Base-by-base conservation (phyloP, 2,888 invertebrate genomes). In the Strigamia maritima region DNA sequence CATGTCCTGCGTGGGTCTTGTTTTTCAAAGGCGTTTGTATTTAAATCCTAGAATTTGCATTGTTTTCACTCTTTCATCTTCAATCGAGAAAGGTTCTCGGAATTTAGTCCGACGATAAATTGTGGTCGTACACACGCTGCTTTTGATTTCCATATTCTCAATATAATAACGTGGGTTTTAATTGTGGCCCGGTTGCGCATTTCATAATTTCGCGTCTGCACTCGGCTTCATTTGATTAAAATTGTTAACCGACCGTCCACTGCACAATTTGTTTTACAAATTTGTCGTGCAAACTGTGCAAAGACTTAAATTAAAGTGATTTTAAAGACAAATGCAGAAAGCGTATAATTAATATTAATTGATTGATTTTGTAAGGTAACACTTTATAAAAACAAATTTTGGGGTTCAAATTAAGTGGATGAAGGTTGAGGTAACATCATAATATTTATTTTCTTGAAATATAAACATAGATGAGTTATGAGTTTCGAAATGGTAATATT, bases 241-340 rank as follows among this genome's bases (percentile, higher is more conserved):
- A 60, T 60, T 60, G 60, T 60, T 60, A 19, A 60, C 60, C 60
- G 60, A 60, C 60, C 60, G 60, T 60, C 60, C 60, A 60, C 60
- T 60, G 19, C 60, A 60, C 60, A 60, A 60, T 60, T 60, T 60
- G 60, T 60, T 60, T 19, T 12, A 60, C 60, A 60, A 60, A 60
- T 60, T 60, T 60, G 60, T 60, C 60, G 60, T 22, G 60, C 24
- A 14, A 44, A n/a, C 44, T 16, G 14, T 44, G 16, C 44, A 44
- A n/a, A n/a, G 60, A 60, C 22, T n/a, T 60, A 22, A 60, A 24
- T 60, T 60, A 60, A 60, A 60, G 24, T 22, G 24, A 22, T 6
- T 0, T 19, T 60, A 19, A 22, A 60, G 60, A 19, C 60, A n/a
- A 22, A 60, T 19, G 24, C 60, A 3, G 7, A 60, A 60, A 60